phyloP scores from a whole-genome alignment of 2,797 vertebrate species.

The Strix occidentalis region DNA sequence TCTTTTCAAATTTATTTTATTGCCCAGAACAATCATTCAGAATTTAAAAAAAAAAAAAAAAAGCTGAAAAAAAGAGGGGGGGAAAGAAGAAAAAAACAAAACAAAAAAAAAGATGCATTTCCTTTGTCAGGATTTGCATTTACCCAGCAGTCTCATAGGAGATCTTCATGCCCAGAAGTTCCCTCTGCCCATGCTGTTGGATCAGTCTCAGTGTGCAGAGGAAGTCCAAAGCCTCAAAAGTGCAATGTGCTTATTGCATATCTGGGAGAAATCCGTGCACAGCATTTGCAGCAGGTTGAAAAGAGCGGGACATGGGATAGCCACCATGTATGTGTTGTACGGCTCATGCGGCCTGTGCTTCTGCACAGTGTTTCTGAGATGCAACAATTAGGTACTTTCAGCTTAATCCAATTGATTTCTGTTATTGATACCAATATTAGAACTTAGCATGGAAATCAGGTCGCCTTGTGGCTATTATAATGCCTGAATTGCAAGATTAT shows the following conservation, averaged over 20 bases:
- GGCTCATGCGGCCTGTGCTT: neutral
- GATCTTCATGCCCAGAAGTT: neutral
- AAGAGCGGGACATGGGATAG: neutral
- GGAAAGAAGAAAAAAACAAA: too few relatives aligned
- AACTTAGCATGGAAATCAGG: neutral
- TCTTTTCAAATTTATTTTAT: neutral
- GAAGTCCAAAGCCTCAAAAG: neutral
- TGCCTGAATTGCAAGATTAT: neutral
- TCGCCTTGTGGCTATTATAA: neutral
- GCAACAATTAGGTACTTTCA: neutral
- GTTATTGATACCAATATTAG: neutral
- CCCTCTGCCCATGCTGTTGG: accelerated
- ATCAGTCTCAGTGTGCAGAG: neutral
- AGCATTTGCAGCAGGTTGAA: neutral
- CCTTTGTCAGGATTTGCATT: neutral
- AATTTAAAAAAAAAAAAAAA: accelerated
- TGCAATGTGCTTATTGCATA: neutral
- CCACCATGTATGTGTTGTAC: accelerated
- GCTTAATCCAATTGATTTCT: neutral
- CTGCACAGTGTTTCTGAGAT: neutral
- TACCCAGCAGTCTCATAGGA: neutral
- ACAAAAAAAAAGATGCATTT: neutral
- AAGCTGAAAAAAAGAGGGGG: too few relatives aligned
- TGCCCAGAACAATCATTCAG: neutral
- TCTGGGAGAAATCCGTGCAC: neutral